Evolutionary conservation across 2,888 invertebrate genomes (phyloP), one percentile per base, ranked within the genome.

Genomic region (Drosophila peninsularis): DNA sequence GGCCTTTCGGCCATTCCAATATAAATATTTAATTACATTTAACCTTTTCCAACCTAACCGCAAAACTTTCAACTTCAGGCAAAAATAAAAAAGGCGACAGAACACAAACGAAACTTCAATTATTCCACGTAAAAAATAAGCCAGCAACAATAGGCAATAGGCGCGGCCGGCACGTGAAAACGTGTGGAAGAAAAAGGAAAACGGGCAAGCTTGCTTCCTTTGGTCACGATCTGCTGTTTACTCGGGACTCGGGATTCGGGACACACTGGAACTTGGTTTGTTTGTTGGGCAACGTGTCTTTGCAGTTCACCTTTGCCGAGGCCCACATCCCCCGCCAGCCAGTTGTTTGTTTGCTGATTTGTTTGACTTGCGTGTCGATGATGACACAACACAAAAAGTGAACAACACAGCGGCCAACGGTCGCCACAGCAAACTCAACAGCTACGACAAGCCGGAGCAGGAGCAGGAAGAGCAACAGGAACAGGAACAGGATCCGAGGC

Each of bases 321-420:
- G 14, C 44, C n/a, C 44, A 14, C 50, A 21, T 34, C 10, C 14
- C 14, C 50, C 10, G 53, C 5, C 14, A 5, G 37, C 19, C 66
- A 71, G 78, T 80, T 89, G 80, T 81, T 85, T 89, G 88, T 78
- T 89, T 88, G 84, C 60, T 84, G 89, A 88, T 89, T 89, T 88
- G 89, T 88, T 86, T 89, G 82, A 86, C 88, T 88, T 88, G 88
- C 88, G 88, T 88, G 88, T 89, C 88, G 82, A 81, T 89, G 89
- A 89, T 88, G 88, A 89, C 88, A 88, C 86, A 89, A 88, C 88
- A 88, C 70, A 78, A 78, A 65, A 71, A 62, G 54, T 52, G 62
- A 56, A 37, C 62, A 65, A 55, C 52, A 58, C 52, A 47, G 41
- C 54, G 45, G 9, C 30, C 58, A 45, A 27, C 50, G 58, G 30